Evolutionary conservation across 1,140 invertebrate species (phyloP), one percentile per base, ranked within the genome.

Genomic region (Aphaenogaster floridana): DNA sequence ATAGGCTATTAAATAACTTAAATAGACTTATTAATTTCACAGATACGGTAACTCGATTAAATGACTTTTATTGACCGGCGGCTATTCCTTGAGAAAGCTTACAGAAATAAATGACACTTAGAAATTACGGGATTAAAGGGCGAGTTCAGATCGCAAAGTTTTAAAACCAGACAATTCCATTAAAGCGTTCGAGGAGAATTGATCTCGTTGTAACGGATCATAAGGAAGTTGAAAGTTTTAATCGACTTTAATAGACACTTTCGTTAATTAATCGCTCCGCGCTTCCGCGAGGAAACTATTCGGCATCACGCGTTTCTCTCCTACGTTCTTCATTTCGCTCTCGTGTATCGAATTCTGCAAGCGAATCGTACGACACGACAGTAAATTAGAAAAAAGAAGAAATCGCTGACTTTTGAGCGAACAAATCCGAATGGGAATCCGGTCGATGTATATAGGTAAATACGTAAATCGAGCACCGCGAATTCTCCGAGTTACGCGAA

Each of bases 211-310:
- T 45, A 81, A 71, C 39, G 50, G 21, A 83, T 83, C 79, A 59
- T 83, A 83, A 59, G 17, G 39, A 57, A 83, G 68, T 83, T 59
- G 52, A 21, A 72, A 83, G 36, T 83, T 83, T 83, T 72, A 83
- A 83, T 83, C 28, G 66, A 83, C 52, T 83, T 59, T 59, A 83
- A 48, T 72, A 72, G 52, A 83, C 50, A 72, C 79, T 83, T 71
- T 72, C 68, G 42, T 83, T 83, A 83, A 72, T 83, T 83, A 72
- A 83, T 83, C 34, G 39, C 15, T 48, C 7, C n/a, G 28, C 50
- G 63, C n/a, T 80, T 66, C 36, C n/a, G 34, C 28, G 45, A 69
- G 45, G 13, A 69, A 80, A 80, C 34, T 69, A 13, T 79, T 68
- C 28, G 45, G 45, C 28, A 48, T 68, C 61, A 52, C 61, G 15